Conservation (phyloP, 2,797 vertebrate genomes). For the Pangasius krempfi region DNA sequence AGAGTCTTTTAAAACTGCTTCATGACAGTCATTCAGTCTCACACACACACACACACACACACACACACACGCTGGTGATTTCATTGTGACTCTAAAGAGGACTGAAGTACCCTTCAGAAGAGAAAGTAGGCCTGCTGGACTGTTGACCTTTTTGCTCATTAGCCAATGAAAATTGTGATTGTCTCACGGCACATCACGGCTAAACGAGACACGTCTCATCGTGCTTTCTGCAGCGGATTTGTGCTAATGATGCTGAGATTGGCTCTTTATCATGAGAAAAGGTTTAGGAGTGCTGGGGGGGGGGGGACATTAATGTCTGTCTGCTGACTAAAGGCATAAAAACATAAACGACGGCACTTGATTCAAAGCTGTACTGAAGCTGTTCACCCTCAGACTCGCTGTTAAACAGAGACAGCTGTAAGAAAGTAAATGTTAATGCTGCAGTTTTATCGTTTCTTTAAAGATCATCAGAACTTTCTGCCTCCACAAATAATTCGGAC, state of each 20-base stretch:
- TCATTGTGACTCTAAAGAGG: conserved; percentile 12
- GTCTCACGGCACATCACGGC: neutral
- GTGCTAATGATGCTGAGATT: neutral
- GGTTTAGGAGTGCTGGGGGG: neutral
- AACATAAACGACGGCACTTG: neutral
- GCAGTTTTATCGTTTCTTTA: neutral
- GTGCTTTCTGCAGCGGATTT: neutral
- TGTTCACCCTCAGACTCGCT: neutral
- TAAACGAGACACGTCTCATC: neutral
- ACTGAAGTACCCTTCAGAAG: conserved; percentile 2
- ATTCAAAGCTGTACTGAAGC: neutral
- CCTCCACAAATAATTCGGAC: neutral
- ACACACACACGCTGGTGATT: neutral
- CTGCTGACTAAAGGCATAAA: neutral
- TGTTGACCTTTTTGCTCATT: conserved; percentile 23
- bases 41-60: neutral
- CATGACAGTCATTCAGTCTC: neutral
- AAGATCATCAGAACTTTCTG: neutral
- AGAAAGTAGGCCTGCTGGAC: conserved; percentile 10
- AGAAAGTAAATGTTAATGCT: neutral
- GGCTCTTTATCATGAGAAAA: neutral
- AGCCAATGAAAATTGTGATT: conserved; percentile 9
- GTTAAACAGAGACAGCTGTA: neutral
- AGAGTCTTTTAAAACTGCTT: neutral
- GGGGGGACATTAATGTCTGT: neutral